A percentile compares a stretch with the other conserved stretches of the same genome.
These are phyloP conservation scores for Cheilosia scutellata DNA, from an alignment of 2,888 invertebrate genomes.

Conservation along the genomic window DNA sequence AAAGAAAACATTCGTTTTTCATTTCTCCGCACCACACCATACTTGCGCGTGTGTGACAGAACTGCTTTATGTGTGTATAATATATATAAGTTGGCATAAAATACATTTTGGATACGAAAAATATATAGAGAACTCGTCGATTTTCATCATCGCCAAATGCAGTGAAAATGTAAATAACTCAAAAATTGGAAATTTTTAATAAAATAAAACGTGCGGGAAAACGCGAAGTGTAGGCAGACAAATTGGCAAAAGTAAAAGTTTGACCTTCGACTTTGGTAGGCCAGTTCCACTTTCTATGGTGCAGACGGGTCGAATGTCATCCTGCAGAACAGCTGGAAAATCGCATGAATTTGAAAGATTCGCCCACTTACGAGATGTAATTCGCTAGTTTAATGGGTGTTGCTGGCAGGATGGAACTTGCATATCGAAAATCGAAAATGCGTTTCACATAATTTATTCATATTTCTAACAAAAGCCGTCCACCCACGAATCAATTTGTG, in stretches of 20 bases:
- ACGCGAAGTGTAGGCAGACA: slow-evolving; percentile 9
- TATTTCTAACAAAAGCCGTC: slow-evolving; percentile 21
- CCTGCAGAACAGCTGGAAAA: slow-evolving; percentile 63
- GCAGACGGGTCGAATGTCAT: slow-evolving; percentile 46
- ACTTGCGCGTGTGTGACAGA: slow-evolving; percentile 15
- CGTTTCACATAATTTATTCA: slow-evolving; percentile 2
- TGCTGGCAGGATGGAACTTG: not conserved
- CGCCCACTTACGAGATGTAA: not conserved
- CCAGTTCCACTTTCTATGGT: not conserved
- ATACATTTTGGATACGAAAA: not conserved
- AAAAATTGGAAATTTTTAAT: slow-evolving; percentile 1
- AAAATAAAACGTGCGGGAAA: slow-evolving; percentile 3
- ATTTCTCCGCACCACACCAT: not conserved
- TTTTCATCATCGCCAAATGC: slow-evolving; percentile 48
- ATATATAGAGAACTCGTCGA: not conserved
- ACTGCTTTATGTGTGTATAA: slow-evolving; percentile 22
- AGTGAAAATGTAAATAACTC: slow-evolving; percentile 70
- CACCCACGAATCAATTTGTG: slow-evolving; percentile 38
- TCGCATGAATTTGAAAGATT: slow-evolving; percentile 14
- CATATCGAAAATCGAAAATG: not conserved
- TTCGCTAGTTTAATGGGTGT: slow-evolving; percentile 18
- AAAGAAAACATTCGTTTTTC: slow-evolving; percentile 36
- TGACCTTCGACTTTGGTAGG: slow-evolving; percentile 60
- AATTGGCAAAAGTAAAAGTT: slow-evolving; percentile 31
- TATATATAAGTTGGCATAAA: not conserved